These are phyloP conservation scores for Drosophila cracens DNA, from an alignment of 2,888 invertebrate species.

Conservation along the genomic window DNA sequence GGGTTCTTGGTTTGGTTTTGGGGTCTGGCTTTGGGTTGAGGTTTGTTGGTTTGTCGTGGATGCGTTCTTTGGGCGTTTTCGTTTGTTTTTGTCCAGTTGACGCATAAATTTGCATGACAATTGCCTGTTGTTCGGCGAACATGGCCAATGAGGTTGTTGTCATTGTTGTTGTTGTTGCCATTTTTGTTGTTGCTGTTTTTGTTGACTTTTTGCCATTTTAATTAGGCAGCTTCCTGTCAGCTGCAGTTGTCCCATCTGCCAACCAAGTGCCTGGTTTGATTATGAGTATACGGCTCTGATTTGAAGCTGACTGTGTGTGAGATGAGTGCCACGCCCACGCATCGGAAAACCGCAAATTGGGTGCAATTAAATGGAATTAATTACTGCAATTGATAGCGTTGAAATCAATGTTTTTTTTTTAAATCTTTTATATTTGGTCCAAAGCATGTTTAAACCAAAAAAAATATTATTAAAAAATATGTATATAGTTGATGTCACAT, in stretches of 20 bases:
- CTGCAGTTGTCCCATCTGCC: constrained; percentile 21
- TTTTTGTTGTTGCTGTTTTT: constrained; percentile 36
- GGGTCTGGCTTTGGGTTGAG: constrained; percentile 10
- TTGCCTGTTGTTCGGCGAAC: constrained; percentile 42
- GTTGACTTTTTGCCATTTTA: constrained; percentile 74
- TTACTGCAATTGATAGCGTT: not conserved
- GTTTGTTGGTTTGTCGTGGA: constrained; percentile 11
- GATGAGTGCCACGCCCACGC: constrained; percentile 1
- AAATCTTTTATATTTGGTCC: not conserved
- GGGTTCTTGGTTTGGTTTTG: constrained; percentile 20
- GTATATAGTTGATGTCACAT: constrained; percentile 14
- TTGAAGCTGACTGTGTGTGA: constrained; percentile 4
- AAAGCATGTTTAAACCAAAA: not conserved
- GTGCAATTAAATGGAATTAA: not conserved
- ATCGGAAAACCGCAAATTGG: not conserved
- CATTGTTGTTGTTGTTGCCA: constrained; percentile 20
- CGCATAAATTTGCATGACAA: constrained; percentile 76
- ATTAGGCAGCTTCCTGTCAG: constrained; percentile 69
- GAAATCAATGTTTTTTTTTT: not conserved
- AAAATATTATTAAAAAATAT: not conserved
- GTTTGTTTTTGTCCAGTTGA: constrained; percentile 53
- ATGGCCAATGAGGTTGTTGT: constrained; percentile 20
- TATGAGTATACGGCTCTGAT: constrained; percentile 37
- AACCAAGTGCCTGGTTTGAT: constrained; percentile 34
- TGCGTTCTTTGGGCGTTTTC: constrained; percentile 45